A percentile compares a stretch with the other conserved stretches of the same genome.
phyloP scores from a whole-genome alignment of 2,797 vertebrate species.

The Dicrostonyx torquatus region DNA sequence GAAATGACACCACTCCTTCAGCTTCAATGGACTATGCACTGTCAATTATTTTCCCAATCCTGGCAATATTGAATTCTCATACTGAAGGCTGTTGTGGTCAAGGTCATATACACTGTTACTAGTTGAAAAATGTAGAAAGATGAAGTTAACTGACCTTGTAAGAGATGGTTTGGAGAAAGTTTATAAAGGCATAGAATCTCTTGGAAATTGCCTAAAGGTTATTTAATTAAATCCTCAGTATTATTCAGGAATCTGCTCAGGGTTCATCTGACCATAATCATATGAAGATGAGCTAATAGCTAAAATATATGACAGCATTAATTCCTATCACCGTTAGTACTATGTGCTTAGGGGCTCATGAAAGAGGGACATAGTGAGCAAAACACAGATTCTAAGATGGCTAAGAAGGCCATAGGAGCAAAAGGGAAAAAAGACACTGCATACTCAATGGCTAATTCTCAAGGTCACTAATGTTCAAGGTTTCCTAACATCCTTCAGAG shows the following conservation, averaged over 20 bases:
- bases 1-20: constrained; percentile 58
- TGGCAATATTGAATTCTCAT: constrained; percentile 26
- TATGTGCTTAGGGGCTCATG: neutral
- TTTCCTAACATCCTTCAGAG: neutral
- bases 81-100: constrained; percentile 31
- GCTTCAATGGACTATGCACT: neutral
- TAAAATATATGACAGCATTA: constrained; percentile 13
- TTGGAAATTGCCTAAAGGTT: constrained; percentile 5
- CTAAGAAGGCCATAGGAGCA: neutral
- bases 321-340: constrained; percentile 4
- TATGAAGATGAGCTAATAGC: neutral
- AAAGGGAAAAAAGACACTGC: neutral
- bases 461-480: constrained; percentile 7
- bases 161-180: constrained; percentile 41
- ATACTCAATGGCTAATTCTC: neutral
- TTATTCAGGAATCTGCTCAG: neutral
- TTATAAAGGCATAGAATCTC: constrained; percentile 33
- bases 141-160: constrained; percentile 47
- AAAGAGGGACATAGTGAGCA: neutral
- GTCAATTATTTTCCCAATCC: constrained; percentile 51
- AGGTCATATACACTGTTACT: constrained; percentile 57
- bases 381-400: neutral
- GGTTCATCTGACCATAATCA: constrained; percentile 16
- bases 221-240: constrained; percentile 22
- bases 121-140: constrained; percentile 33